phyloP scores from a whole-genome alignment of 2,113 vertebrate species.

The Corythoichthys haematopterus region DNA sequence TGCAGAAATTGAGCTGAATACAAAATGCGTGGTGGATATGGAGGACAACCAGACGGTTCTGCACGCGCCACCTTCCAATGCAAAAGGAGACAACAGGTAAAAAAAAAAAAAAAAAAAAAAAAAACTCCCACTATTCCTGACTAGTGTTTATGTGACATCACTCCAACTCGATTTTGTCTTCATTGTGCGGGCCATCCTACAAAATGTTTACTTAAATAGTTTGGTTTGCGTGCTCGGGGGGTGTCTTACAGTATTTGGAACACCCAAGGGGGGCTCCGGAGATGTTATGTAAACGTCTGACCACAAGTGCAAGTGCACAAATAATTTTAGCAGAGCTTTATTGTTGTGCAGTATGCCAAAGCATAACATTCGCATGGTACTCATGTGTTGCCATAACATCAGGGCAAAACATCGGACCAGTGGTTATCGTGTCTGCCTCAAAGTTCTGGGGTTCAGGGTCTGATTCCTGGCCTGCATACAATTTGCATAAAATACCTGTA shows the following conservation, averaged over 20 bases:
- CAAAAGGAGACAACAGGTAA: slow-evolving; percentile 87
- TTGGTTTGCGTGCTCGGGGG: not conserved
- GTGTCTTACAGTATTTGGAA: slow-evolving; percentile 1
- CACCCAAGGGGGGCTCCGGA: not conserved
- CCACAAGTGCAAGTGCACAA: slow-evolving; percentile 10
- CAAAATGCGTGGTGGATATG: slow-evolving; percentile 98
- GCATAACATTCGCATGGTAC: not conserved
- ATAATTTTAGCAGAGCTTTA: not conserved
- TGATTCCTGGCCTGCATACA: not conserved
- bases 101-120: slow-evolving; percentile 49
- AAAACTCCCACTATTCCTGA: not conserved
- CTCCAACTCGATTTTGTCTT: not conserved
- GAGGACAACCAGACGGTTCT: slow-evolving; percentile 95
- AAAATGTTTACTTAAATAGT: not conserved
- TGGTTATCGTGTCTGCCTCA: not conserved
- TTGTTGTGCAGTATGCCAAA: not conserved
- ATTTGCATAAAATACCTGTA: too few relatives aligned
- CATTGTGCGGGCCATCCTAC: not conserved
- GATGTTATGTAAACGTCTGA: slow-evolving; percentile 6
- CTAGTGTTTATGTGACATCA: not conserved
- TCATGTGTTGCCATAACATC: not conserved
- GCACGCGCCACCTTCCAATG: slow-evolving; percentile 84
- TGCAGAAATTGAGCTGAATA: slow-evolving; percentile 95
- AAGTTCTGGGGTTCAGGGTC: not conserved
- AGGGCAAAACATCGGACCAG: not conserved